These are phyloP conservation scores for Chloroceryle amazona DNA, from an alignment of 2,797 vertebrate species.

Conservation along the genomic window DNA sequence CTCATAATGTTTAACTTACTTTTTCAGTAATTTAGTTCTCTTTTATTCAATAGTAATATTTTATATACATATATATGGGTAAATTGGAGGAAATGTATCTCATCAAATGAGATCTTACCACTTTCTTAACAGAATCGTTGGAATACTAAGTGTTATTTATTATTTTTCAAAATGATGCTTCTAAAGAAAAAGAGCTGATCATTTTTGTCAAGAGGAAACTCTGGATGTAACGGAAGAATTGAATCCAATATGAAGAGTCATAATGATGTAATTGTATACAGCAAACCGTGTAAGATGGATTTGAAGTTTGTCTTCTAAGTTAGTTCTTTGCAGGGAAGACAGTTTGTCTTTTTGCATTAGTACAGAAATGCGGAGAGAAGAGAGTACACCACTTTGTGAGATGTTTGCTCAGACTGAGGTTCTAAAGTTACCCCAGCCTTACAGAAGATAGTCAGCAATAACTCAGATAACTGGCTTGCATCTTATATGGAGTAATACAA, in stretches of 20 bases:
- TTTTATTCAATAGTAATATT: not conserved
- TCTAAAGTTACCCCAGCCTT: not conserved
- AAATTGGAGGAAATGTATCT: not conserved
- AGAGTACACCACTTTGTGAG: not conserved
- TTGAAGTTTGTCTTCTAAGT: not conserved
- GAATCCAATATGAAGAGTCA: not conserved
- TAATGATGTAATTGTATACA: not conserved
- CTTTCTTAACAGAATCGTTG: not conserved
- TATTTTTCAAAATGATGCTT: not conserved
- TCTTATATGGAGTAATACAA: not conserved
- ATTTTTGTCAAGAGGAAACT: not conserved
- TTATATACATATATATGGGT: not conserved
- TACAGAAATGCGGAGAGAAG: not conserved
- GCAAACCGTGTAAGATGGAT: not conserved
- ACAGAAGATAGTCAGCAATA: not conserved
- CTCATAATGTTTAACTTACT: not conserved
- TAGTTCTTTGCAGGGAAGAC: not conserved
- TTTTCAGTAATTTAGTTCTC: not conserved
- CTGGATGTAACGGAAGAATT: not conserved
- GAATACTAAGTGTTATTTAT: not conserved
- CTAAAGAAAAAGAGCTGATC: not conserved
- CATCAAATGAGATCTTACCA: not conserved
- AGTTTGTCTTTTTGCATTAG: not conserved
- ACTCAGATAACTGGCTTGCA: not conserved
- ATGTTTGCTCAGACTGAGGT: not conserved